Evolutionary conservation across 92 coral and sea anemone genomes (phyloP), one percentile per base, ranked within the genome.

Genomic region (Porites rus): DNA sequence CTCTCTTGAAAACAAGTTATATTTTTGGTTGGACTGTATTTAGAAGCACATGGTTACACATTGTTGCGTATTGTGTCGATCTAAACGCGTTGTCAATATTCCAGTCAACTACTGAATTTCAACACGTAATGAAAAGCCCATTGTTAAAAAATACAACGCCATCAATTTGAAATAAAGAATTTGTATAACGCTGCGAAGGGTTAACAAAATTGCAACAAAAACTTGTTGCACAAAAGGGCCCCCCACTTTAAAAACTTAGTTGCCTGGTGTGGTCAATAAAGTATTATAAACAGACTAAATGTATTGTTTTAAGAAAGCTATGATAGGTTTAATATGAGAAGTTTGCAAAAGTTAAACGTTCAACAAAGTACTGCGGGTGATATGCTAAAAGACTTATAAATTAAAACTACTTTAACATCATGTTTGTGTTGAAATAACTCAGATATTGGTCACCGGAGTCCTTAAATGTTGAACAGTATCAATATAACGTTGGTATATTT

Each of bases 11-110:
- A n/a, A 43, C 25, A 14, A 22, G 58, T 51, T 3, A 8, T 10
- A 17, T 8, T 81, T 53, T 38, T 38, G 4, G 16, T 7, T 20
- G 7, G 50, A 78, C 70, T 80, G 10, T 28, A 28, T 54, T 21
- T 17, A 31, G 58, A 68, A 58, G 66, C 86, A 81, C 77, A 46
- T 43, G 86, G 86, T 31, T 70, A 13, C 68, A 70, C 77, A 81
- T 69, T 69, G 19, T 63, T 14, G 14, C 6, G 51, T 69, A 81
- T 81, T 81, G 77, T 81, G 31, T 52, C 19, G 7, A 1, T 8
- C 65, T 81, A 46, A 81, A 71, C 53, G 60, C 58, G 20, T 58
- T 7, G 10, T 28, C 11, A 70, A 19, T 56, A 56, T 70, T 72
- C 53, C 50, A 81, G 46, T 53, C 25, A n/a, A 7, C 4, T 13